Percentiles rank a stretch among this genome's conserved stretches.
phyloP scores from a whole-genome alignment of 2,797 vertebrate species.

The Chaunax sp. region DNA sequence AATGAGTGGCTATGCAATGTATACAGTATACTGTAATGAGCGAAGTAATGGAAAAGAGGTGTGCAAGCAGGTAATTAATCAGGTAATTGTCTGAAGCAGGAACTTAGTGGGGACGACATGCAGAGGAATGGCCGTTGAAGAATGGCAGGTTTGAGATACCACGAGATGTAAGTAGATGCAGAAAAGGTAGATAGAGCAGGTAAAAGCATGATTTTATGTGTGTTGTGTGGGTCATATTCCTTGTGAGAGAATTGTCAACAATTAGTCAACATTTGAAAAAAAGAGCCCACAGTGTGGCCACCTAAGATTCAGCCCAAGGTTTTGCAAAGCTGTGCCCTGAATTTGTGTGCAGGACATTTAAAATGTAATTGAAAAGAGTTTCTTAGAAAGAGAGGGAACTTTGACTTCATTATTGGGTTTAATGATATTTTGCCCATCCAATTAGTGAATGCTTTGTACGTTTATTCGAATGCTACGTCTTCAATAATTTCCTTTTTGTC shows the following conservation, averaged over 20 bases:
- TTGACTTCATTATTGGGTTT: slow-evolving; percentile 12
- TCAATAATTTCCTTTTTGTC: no score
- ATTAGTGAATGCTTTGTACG: neutral
- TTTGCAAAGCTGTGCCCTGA: neutral
- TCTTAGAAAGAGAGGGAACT: neutral
- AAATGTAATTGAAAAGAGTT: slow-evolving; percentile 7
- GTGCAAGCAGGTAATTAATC: neutral
- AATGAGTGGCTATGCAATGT: neutral
- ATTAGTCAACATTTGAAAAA: neutral
- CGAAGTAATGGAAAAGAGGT: slow-evolving; percentile 2
- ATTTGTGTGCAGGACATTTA: slow-evolving; percentile 1
- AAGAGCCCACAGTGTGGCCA: neutral
- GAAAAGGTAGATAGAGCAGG: neutral
- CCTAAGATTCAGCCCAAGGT: neutral
- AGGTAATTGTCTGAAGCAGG: neutral
- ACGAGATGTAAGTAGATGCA: slow-evolving; percentile 4
- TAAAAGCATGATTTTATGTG: neutral
- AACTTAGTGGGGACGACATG: slow-evolving; percentile 3
- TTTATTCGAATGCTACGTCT: neutral
- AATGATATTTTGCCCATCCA: neutral
- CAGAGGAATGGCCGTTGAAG: slow-evolving; percentile 7
- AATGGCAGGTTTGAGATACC: neutral
- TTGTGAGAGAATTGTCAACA: neutral
- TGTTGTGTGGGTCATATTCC: neutral
- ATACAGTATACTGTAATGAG: neutral